Percentiles rank a stretch among this genome's conserved stretches.
phyloP scores from a whole-genome alignment of 92 coral and sea anemone genomes.

The Pocillopora grandis region DNA sequence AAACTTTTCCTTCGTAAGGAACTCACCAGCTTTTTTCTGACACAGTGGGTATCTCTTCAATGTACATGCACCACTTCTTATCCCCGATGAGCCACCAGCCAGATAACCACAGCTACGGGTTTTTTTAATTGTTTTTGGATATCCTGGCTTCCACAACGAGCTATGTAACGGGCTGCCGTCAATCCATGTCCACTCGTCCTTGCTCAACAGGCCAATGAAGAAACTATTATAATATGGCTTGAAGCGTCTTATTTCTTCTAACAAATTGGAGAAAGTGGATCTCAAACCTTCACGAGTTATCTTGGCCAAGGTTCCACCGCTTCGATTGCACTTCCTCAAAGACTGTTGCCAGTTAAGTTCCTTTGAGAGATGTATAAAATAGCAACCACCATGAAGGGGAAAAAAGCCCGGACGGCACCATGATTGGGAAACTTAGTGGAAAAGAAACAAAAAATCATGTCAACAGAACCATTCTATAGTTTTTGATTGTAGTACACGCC shows the following conservation, averaged over 20 bases:
- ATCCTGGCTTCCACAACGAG: constrained; percentile 15
- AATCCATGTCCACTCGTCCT: constrained; percentile 9
- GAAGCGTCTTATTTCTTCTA: no score
- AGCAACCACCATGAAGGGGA: constrained; percentile 27
- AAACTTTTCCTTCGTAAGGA: neutral
- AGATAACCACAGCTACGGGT: constrained; percentile 15
- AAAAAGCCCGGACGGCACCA: constrained; percentile 9
- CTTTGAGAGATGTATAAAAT: neutral
- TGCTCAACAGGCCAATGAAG: neutral
- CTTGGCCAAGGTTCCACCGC: constrained; percentile 31
- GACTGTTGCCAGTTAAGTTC: neutral
- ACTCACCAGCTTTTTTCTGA: constrained; percentile 6
- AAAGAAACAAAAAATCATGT: neutral
- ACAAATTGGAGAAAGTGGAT: no score
- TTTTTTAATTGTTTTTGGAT: neutral
- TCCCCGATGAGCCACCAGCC: neutral
- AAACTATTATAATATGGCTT: no score
- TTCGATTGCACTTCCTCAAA: neutral
- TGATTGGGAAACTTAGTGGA: neutral
- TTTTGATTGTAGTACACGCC: no score
- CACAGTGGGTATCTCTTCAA: neutral
- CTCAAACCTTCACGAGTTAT: constrained; percentile 20
- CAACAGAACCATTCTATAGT: neutral
- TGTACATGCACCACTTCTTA: constrained; percentile 3
- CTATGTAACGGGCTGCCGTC: constrained; percentile 2